These are phyloP conservation scores for Branchellion lobata DNA, from an alignment of 2,888 invertebrate species.

Conservation along the genomic window DNA sequence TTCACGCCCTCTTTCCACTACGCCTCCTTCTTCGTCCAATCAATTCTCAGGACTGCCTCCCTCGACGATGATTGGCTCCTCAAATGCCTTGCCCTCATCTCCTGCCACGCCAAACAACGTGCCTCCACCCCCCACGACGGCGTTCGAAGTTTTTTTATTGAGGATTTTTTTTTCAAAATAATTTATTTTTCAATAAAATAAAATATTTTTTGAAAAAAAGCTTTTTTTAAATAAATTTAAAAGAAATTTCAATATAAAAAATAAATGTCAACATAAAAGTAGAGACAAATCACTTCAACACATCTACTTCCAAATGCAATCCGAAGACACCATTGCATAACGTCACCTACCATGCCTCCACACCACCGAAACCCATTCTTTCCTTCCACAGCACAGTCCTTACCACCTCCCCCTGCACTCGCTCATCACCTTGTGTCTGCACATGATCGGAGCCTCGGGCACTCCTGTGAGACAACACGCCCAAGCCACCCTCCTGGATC, in stretches of 20 bases:
- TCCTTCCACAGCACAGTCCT: slow-evolving; percentile 69
- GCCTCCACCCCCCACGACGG: slow-evolving; percentile 54
- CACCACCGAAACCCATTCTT: no score
- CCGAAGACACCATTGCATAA: no score
- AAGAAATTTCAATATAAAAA: no score
- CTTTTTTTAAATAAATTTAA: background rate
- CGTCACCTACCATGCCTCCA: no score
- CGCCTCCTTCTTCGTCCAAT: slow-evolving; percentile 74
- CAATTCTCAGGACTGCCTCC: slow-evolving; percentile 52
- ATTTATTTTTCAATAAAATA: no score
- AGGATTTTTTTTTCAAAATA: background rate
- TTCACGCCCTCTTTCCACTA: slow-evolving; percentile 79
- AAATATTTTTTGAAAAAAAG: no score
- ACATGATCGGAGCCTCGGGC: slow-evolving; percentile 54
- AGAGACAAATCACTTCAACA: no score
- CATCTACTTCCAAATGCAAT: no score
- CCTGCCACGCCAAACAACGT: slow-evolving; percentile 72
- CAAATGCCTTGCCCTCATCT: slow-evolving; percentile 59
- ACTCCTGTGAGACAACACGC: slow-evolving; percentile 50
- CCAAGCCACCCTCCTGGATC: slow-evolving; percentile 68
- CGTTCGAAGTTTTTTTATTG: slow-evolving; percentile 30
- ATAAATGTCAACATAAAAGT: no score
- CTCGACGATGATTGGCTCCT: slow-evolving; percentile 53
- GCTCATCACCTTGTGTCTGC: slow-evolving; percentile 76
- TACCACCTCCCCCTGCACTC: slow-evolving; percentile 77